A percentile compares a stretch with the other conserved stretches of the same genome.
Evolutionary conservation across 2,113 vertebrate species (phyloP).

Genomic region (Bettongia penicillata): DNA sequence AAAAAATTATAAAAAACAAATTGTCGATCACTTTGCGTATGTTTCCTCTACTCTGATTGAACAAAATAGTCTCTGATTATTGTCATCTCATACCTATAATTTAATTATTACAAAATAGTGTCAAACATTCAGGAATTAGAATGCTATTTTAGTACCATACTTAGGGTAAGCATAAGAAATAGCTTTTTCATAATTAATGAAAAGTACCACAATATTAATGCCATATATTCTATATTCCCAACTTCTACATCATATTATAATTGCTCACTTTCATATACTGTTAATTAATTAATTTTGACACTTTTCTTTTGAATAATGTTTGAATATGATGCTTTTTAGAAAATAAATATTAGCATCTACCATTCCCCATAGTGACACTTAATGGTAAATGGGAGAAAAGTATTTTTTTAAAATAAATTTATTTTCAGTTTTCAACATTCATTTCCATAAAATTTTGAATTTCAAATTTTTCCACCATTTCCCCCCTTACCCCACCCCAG

Average conservation of each 20-base stretch:
- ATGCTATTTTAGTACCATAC: background rate
- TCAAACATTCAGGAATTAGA: background rate
- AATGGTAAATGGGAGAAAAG: background rate
- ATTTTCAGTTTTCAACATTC: too few species aligned
- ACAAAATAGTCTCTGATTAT: constrained; percentile 28
- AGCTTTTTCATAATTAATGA: background rate
- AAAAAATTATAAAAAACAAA: too few species aligned
- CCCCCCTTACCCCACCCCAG: too few species aligned
- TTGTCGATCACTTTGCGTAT: constrained; percentile 44
- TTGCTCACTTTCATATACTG: background rate
- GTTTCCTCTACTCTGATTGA: constrained; percentile 60
- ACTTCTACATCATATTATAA: background rate
- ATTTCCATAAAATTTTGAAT: too few species aligned
- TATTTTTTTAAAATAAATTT: background rate
- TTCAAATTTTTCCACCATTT: too few species aligned
- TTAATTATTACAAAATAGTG: background rate
- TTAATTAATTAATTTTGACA: background rate
- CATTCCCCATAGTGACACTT: background rate
- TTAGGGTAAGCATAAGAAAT: background rate
- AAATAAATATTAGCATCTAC: background rate
- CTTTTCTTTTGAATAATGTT: constrained; percentile 6
- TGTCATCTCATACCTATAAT: background rate
- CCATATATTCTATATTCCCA: background rate
- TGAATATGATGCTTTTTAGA: background rate
- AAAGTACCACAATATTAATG: constrained; percentile 5